Conservation (phyloP, 2,888 invertebrate genomes). For the Cataglyphis albicans region DNA sequence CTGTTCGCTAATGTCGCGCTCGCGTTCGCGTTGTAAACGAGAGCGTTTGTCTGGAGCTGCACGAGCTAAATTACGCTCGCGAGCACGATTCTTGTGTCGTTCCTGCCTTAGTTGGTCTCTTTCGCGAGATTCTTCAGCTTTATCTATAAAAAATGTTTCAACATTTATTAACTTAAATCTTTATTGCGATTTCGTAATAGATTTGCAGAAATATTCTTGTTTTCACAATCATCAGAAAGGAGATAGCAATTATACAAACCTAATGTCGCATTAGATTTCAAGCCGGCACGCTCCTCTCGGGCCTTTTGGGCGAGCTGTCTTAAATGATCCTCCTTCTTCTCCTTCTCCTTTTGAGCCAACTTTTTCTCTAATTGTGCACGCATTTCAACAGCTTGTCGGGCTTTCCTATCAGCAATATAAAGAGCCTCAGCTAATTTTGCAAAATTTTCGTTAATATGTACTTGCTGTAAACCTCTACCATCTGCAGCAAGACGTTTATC, state of each 20-base stretch:
- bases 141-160: constrained; percentile 80
- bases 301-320: constrained; percentile 97
- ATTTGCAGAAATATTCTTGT: neutral
- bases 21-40: constrained; percentile 95
- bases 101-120: constrained; percentile 95
- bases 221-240: neutral
- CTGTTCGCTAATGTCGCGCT: constrained; percentile 99
- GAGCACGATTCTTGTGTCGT: constrained; percentile 95
- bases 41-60: constrained; percentile 98
- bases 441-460: constrained; percentile 99
- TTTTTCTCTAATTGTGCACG: constrained; percentile 98
- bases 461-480: constrained; percentile 98
- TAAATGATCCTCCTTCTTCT: constrained; percentile 98
- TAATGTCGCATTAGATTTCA: constrained; percentile 86
- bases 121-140: constrained; percentile 92
- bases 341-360: constrained; percentile 98
- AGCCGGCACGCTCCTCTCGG: constrained; percentile 97
- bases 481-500: constrained; percentile 99
- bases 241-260: constrained; percentile 73
- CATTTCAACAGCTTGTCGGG: constrained; percentile 98
- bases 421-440: constrained; percentile 99
- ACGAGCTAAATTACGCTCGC: constrained; percentile 96
- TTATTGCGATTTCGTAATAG: neutral
- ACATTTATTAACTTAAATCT: neutral
- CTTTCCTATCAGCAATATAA: constrained; percentile 98